Evolutionary conservation across 2,113 vertebrate genomes (phyloP).

Genomic region (Deroptyus accipitrinus): DNA sequence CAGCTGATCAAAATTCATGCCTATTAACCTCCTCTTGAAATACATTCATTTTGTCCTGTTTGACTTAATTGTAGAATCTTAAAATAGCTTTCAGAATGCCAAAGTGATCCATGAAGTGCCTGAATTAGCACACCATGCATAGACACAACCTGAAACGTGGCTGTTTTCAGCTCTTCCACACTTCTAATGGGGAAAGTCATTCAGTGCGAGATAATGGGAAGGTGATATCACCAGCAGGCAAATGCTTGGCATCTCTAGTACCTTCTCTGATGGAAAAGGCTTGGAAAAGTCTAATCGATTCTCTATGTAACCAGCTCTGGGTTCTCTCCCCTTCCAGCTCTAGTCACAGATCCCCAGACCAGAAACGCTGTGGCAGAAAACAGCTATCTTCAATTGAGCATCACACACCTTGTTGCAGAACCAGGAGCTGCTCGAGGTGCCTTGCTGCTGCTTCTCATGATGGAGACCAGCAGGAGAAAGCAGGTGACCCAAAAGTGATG

Average conservation of each 20-base stretch:
- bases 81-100: neutral
- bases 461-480: neutral
- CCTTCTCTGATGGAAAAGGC: neutral
- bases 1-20: neutral
- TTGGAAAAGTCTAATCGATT: neutral
- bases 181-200: rapidly evolving
- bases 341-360: neutral
- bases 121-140: neutral
- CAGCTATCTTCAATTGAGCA: rapidly evolving
- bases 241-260: rapidly evolving
- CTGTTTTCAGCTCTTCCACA: neutral
- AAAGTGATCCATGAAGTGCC: neutral
- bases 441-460: neutral
- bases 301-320: neutral
- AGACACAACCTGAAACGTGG: neutral
- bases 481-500: neutral
- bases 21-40: conserved; percentile 31
- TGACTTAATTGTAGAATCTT: neutral
- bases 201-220: neutral
- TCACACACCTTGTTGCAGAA: neutral
- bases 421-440: neutral
- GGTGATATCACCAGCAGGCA: neutral
- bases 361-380: neutral
- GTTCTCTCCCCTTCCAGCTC: neutral
- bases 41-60: neutral